Conservation (phyloP, 2,113 vertebrate genomes). For the Xiphias gladius region DNA sequence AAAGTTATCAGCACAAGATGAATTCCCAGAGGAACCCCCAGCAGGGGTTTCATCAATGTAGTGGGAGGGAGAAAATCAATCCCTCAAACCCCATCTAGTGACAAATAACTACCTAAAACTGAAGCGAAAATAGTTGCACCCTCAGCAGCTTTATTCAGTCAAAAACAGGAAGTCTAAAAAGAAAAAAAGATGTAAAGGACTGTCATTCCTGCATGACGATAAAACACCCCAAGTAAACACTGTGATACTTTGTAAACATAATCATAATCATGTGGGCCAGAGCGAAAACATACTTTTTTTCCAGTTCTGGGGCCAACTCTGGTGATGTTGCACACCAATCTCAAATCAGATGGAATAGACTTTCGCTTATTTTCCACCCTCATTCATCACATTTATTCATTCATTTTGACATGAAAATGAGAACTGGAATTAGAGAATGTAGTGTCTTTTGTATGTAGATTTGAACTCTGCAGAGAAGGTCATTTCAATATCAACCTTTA, state of each 20-base stretch:
- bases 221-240: conserved; percentile 55
- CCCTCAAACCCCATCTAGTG: conserved; percentile 68
- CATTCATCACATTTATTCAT: conserved; percentile 27
- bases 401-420: conserved; percentile 18
- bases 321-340: conserved; percentile 17
- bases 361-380: background rate
- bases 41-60: conserved; percentile 78
- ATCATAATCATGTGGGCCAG: conserved; percentile 55
- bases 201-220: conserved; percentile 21
- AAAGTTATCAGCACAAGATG: conserved; percentile 82
- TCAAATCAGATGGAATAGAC: conserved; percentile 13
- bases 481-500: conserved; percentile 65
- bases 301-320: conserved; percentile 20
- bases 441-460: conserved; percentile 23
- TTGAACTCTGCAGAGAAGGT: conserved; percentile 47
- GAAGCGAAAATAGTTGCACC: conserved; percentile 56
- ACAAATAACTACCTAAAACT: conserved; percentile 73
- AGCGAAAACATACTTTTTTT: conserved; percentile 53
- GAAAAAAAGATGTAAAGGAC: conserved; percentile 19
- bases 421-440: background rate
- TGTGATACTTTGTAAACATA: conserved; percentile 58
- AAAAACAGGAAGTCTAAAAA: conserved; percentile 24
- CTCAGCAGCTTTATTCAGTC: conserved; percentile 24
- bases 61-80: conserved; percentile 75
- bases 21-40: conserved; percentile 74